Evolutionary conservation across 1,140 invertebrate genomes (phyloP), one percentile per base, ranked within the genome.

Genomic region (Hyles vespertilio): DNA sequence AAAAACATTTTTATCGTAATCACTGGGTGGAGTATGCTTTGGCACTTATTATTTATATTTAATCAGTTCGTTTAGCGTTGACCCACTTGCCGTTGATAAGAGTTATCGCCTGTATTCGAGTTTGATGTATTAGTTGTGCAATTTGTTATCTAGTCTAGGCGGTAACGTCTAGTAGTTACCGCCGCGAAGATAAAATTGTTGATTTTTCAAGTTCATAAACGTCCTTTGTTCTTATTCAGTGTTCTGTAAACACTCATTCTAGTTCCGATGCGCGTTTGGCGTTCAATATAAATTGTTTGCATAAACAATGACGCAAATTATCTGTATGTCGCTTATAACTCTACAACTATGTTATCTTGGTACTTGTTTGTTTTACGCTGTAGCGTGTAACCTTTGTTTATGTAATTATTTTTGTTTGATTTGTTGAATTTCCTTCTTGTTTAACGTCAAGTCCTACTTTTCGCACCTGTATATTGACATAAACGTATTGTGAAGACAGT

Each of bases 51-150:
- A 48, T 47, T 56, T 48, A 61, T 59, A 60, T 10, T 43, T 58
- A 47, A 59, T 66, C 61, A 56, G 56, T 62, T 36, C 51, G 56
- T 62, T 71, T 63, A 66, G 63, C 63, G 64, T 71, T 80, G 79
- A 80, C 81, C 81, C 63, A 84, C 65, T 80, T 79, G 69, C 58
- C 12, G 45, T 33, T 43, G 77, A 81, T 81, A 84, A 77, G 66
- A 34, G 59, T 67, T 84, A 84, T 84, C 81, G 69, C 32, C 59
- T 59, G 45, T 44, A 65, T 69, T 65, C 52, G 56, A 75, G 66
- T 70, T 57, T 74, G 55, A 72, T 72, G 71, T 73, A 72, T 75
- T 74, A 71, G 70, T 74, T 76, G 73, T 77, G 74, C 77, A 77
- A 79, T 80, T 77, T 53, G 58, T 72, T 82, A 84, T 81, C n/a